Evolutionary conservation across 2,113 vertebrate genomes (phyloP), one percentile per base, ranked within the genome.

Genomic region (Hippopotamus amphibius): DNA sequence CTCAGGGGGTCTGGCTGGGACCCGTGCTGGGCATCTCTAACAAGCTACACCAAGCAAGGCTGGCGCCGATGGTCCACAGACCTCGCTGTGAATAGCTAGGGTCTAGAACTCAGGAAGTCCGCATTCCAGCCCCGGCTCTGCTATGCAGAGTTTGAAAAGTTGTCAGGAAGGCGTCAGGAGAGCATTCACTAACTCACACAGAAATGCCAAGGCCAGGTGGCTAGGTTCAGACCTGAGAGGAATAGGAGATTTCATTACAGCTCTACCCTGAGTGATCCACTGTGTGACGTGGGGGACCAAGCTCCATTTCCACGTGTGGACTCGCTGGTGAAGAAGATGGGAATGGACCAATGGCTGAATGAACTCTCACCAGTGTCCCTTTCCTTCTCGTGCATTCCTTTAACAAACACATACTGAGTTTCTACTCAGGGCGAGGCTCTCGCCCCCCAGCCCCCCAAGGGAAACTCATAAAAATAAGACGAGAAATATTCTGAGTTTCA

Each of bases 401-500:
- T 33, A 66, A 92, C 15, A 88, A 93, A 71, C 68, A 61, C 0
- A 9, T 28, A 17, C 28, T 0, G 2, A 79, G 26, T 83, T 83
- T 57, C 59, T 63, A 24, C 8, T 82, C 21, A 21, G 26, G 28
- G 68, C 14, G 88, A n/a, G 41, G 9, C 17, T 74, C 71, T 80
- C 65, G 22, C 66, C n/a, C 71, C 88, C 57, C 59, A 24, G 59
- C 59, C 59, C 59, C 59, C 8, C 63, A 82, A 74, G 11, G 90
- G 43, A 59, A 55, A 85, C 22, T 92, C 30, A 74, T 43, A 85
- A 79, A 96, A 89, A 91, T 63, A 91, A 59, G 53, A 74, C 4
- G 11, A 81, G 74, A 97, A 90, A 63, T 80, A 53, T 7, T 80
- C 21, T 86, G 76, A 30, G 82, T 68, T 96, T 94, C 33, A 74